Evolutionary conservation across 2,113 vertebrate species (phyloP), one percentile per base, ranked within the genome.

Genomic region (Xenotilapia flavipinnis): DNA sequence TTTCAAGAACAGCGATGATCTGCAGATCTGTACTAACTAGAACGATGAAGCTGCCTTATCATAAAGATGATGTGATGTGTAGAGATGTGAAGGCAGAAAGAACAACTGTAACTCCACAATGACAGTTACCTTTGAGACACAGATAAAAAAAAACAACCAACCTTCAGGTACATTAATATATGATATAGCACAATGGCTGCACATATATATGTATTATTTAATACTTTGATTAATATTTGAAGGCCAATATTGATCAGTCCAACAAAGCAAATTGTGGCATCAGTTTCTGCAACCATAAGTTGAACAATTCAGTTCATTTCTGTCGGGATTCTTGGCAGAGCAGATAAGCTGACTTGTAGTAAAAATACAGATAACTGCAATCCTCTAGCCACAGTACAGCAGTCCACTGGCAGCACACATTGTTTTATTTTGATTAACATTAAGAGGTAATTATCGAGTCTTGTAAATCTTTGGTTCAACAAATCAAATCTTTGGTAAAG

Each of bases 181-280:
- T 0, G 10, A 23, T 55, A 55, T 55, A 23, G 21, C 21, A 23
- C 53, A 23, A 55, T 55, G 21, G 11, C 15, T 4, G 56, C 56
- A 33, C 28, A 33, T 33, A 62, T 62, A 33, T 2, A 62, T 62
- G 6, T 62, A 33, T 62, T 19, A 62, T 62, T 62, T 33, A 11
- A 60, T 19, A 4, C 0, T 33, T 60, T 33, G 0, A 33, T 62
- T 62, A 62, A 62, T 33, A 62, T 33, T 33, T 0, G 58, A 62
- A 62, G 58, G 15, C 1, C n/a, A n/a, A n/a, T n/a, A n/a, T 62
- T 62, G 31, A 62, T 62, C 1, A 36, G 58, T 62, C 31, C 58
- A 11, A 62, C 31, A 62, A 11, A 2, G 58, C 58, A 62, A 62
- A 62, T 36, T 62, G 58, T n/a, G 58, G 58, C 58, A 62, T 62